These are phyloP conservation scores for Capitulum mitella DNA, from an alignment of 2,888 invertebrate genomes.

Conservation along the genomic window DNA sequence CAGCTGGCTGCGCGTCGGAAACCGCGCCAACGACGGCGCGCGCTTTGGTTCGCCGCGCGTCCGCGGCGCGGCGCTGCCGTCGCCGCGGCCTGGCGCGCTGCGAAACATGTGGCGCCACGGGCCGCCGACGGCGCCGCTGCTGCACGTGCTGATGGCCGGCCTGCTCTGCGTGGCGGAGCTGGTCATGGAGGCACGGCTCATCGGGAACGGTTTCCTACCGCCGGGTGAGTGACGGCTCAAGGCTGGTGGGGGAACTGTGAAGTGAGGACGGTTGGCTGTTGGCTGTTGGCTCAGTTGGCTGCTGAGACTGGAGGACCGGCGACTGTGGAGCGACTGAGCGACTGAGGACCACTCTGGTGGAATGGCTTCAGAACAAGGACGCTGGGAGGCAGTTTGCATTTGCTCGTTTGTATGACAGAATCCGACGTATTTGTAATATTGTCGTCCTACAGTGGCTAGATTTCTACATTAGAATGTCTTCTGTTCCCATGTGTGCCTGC, in stretches of 20 bases:
- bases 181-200: slow-evolving; percentile 48
- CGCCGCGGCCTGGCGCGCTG: slow-evolving; percentile 9
- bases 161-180: slow-evolving; percentile 48
- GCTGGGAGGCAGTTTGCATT: too few relatives aligned
- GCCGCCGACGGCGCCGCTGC: slow-evolving; percentile 47
- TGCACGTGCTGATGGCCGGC: slow-evolving; percentile 48
- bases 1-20: neutral
- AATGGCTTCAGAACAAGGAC: too few relatives aligned
- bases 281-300: too few relatives aligned
- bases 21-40: slow-evolving; percentile 3
- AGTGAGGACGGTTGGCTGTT: too few relatives aligned
- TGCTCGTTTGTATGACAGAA: too few relatives aligned
- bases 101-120: slow-evolving; percentile 47
- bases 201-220: slow-evolving; percentile 44
- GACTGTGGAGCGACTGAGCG: too few relatives aligned
- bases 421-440: too few relatives aligned
- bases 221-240: slow-evolving; percentile 37
- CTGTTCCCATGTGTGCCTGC: too few relatives aligned
- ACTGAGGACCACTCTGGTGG: too few relatives aligned
- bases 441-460: too few relatives aligned
- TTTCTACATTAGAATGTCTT: too few relatives aligned
- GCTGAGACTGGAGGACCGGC: too few relatives aligned
- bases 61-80: slow-evolving; percentile 15
- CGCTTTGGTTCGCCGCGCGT: slow-evolving; percentile 15
- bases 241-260: neutral